Evolutionary conservation across 1,140 invertebrate species (phyloP), one percentile per base, ranked within the genome.

Genomic region (Campoletis sonorensis): DNA sequence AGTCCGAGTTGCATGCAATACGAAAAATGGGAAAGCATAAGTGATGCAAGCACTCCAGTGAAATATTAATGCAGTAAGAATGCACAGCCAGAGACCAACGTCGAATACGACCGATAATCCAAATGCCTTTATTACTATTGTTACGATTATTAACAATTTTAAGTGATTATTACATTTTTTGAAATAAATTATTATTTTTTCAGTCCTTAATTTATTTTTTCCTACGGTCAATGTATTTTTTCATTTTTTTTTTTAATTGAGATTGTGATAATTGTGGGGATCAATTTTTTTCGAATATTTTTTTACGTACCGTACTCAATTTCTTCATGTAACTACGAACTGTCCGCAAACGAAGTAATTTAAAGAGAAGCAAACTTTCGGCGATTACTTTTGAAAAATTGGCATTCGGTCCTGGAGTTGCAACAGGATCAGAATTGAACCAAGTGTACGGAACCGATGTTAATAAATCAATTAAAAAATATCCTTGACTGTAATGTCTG

Each of bases 1-100:
- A 13, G 58, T 76, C 37, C 58, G 49, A 26, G 40, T 79, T 37
- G 87, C 30, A 68, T 90, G 85, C 26, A 84, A 68, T n/a, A 87
- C 61, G 18, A 90, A 54, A n/a, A 87, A 87, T 4, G 89, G 89
- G 79, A 87, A 86, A 4, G 79, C 64, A 8, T 87, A 87, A 51
- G 83, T 87, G 21, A 89, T 15, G 75, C 89, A 90, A 3, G 88
- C 85, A 68, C 84, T 84, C 89, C 89, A 90, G 58, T 90, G 89
- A 79, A 89, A 84, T 58, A 89, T 85, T 23, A 90, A 73, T 37
- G 83, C 8, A 8, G 87, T 87, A 18, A 89, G 58, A 8, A 86
- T 16, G 33, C 77, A n/a, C 0, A 89, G 21, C 88, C 89, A 90
- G 33, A 89, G 78, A 0, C 33, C 81, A 8, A 83, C 77, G 7